Evolutionary conservation across 2,888 invertebrate species (phyloP), one percentile per base, ranked within the genome.

Genomic region (Osmoderma eremita): DNA sequence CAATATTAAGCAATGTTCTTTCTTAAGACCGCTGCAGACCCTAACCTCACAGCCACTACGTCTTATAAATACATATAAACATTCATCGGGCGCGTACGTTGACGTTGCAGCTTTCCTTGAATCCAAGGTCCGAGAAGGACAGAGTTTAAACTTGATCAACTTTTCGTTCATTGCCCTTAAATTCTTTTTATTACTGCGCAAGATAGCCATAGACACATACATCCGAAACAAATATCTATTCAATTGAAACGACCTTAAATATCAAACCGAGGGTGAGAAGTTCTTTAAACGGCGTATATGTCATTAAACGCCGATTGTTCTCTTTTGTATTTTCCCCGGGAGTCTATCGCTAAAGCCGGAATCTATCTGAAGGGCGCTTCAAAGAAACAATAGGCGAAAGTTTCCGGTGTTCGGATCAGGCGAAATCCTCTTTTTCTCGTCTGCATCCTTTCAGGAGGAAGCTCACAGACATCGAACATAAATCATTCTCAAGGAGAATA

Each of bases 401-500:
- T 61, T 45, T 15, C 45, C 36, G n/a, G n/a, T n/a, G 15, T 48
- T 12, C 18, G 30, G 10, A 6, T 30, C 18, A 30, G 18, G 38
- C 13, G 39, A 51, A 54, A 67, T 66, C 50, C 56, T 50, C 50
- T 67, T 69, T 69, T 69, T 67, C 66, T 69, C 30, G 30, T 30
- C 63, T 69, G 68, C 62, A 24, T 53, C 61, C 69, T 65, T 58
- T 39, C 62, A 66, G 63, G 58, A 56, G 61, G 69, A 48, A 58
- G 54, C 42, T 53, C 45, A 13, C 17, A 45, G 45, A 61, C 65
- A 42, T 62, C 42, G 64, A 68, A 64, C 62, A 69, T 69, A 69
- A 71, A 71, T 71, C 71, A 71, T 69, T 67, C 68, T 70, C 64
- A 53, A 67, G 20, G 18, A 48, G 67, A 51, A 58, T 61, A 56